A percentile compares a stretch with the other conserved stretches of the same genome.
Evolutionary conservation across 92 coral and sea anemone species (phyloP).

Genomic region (Siderastrea siderea): DNA sequence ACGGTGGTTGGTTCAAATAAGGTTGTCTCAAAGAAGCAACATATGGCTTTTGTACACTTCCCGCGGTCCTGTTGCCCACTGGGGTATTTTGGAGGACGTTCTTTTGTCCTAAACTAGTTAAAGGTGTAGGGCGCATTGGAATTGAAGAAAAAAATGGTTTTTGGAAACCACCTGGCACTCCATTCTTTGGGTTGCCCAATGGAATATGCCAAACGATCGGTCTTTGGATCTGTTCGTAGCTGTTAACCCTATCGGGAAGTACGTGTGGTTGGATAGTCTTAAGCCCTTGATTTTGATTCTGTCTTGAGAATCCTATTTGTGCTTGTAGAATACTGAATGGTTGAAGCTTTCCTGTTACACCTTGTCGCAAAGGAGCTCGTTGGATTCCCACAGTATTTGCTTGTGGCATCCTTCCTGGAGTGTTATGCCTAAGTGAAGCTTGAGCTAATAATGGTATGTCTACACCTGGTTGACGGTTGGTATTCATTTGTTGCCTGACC

Average conservation of each 20-base stretch:
- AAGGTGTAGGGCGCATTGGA: not conserved
- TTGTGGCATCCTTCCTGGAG: not conserved
- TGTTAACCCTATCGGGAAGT: not conserved
- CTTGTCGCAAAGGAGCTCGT: slow-evolving; percentile 4
- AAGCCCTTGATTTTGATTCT: not conserved
- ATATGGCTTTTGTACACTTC: not conserved
- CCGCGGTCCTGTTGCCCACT: not conserved
- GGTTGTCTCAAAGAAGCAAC: not conserved
- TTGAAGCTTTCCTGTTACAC: not conserved
- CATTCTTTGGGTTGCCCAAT: not conserved
- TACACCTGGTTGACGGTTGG: not conserved
- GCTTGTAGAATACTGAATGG: not conserved
- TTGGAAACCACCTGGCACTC: not conserved
- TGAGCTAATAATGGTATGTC: not conserved
- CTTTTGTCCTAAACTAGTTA: not conserved
- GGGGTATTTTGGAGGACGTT: not conserved
- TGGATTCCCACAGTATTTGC: not conserved
- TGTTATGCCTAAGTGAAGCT: not conserved
- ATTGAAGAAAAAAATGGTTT: not conserved
- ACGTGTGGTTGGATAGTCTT: not conserved
- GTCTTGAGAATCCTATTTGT: not conserved
- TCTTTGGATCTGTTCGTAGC: slow-evolving; percentile 19
- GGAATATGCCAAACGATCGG: slow-evolving; percentile 47
- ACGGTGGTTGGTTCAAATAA: slow-evolving; percentile 1
- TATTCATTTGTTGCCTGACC: not conserved